Evolutionary conservation across 2,888 invertebrate genomes (phyloP).

Genomic region (Bombylius discolor): DNA sequence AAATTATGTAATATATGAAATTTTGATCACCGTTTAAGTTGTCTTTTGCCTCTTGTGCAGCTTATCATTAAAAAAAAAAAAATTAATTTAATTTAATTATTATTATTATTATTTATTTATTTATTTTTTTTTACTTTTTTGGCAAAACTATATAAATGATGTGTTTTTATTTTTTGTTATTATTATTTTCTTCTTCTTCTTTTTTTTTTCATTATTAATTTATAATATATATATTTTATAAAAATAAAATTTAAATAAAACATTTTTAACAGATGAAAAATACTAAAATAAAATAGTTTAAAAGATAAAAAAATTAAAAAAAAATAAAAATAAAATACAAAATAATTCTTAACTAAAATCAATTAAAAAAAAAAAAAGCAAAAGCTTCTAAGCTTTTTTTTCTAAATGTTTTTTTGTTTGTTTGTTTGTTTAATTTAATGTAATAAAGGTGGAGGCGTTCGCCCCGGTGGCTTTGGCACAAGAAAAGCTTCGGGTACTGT

Average conservation of each 20-base stretch:
- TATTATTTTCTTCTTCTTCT: constrained; percentile 12
- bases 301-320: not conserved
- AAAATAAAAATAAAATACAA: not conserved
- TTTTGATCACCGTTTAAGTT: no score
- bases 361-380: not conserved
- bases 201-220: constrained; percentile 5
- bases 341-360: not conserved
- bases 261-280: not conserved
- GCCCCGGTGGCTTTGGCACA: constrained; percentile 28
- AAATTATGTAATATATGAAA: not conserved
- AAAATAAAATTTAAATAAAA: no score
- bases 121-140: not conserved
- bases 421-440: not conserved
- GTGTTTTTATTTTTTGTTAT: not conserved
- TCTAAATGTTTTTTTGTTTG: not conserved
- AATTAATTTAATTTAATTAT: not conserved
- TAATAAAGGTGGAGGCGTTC: constrained; percentile 34
- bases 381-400: not conserved
- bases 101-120: not conserved
- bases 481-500: constrained; percentile 34
- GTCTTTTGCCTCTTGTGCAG: not conserved
- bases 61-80: not conserved
- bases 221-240: no score
- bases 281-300: no score
- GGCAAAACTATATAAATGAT: no score